Conservation (phyloP, 2,797 vertebrate species). For the Cyprinella venusta region DNA sequence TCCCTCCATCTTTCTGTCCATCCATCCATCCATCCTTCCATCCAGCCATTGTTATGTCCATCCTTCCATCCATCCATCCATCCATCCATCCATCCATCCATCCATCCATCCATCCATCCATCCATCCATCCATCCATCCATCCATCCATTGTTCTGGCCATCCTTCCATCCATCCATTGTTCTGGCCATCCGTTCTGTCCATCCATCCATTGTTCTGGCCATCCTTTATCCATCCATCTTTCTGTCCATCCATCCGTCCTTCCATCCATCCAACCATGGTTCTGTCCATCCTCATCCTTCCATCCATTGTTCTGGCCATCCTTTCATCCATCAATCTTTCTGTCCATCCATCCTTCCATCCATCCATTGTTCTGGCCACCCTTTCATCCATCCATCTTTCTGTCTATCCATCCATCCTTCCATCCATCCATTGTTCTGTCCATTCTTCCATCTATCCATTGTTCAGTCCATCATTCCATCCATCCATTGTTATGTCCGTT, state of each 20-base stretch:
- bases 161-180: rapidly evolving
- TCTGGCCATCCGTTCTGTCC: not conserved
- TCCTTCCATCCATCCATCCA: no score
- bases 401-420: rapidly evolving
- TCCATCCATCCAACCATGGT: rapidly evolving
- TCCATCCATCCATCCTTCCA: no score
- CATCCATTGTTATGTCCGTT: not conserved
- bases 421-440: no score
- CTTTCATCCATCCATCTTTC: not conserved
- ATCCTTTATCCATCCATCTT: rapidly evolving
- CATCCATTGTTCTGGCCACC: not conserved
- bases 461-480: not conserved
- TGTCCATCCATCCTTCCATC: rapidly evolving
- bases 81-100: not conserved
- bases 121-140: no score
- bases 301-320: not conserved
- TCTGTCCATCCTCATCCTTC: no score
- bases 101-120: not conserved
- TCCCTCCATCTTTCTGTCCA: not conserved
- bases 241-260: not conserved
- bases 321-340: not conserved
- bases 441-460: not conserved
- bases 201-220: not conserved
- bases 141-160: rapidly evolving
- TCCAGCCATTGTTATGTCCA: no score